A percentile compares a stretch with the other conserved stretches of the same genome.
These are phyloP conservation scores for Micronycteris hirsuta DNA, from an alignment of 2,113 vertebrate species.

Conservation along the genomic window DNA sequence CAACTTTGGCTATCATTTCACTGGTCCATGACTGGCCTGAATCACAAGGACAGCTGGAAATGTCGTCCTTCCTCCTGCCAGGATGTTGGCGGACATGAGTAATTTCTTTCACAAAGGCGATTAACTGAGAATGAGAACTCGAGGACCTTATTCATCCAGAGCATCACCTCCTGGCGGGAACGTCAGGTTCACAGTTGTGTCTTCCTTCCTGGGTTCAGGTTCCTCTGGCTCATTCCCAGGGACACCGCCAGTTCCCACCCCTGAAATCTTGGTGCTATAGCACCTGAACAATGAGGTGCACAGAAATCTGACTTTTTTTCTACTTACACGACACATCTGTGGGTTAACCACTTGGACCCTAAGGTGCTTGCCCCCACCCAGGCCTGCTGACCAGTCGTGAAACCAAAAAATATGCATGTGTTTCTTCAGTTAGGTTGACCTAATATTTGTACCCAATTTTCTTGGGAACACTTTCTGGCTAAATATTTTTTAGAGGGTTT, in stretches of 20 bases:
- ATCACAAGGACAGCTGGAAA: neutral
- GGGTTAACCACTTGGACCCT: neutral
- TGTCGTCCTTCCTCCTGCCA: neutral
- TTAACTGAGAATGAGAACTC: neutral
- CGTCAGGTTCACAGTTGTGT: fast-evolving
- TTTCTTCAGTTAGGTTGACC: neutral
- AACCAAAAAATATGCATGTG: neutral
- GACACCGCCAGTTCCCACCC: neutral
- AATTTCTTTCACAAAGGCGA: neutral
- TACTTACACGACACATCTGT: neutral
- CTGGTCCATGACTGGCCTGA: neutral
- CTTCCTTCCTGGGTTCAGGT: neutral
- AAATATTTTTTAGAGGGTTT: neutral
- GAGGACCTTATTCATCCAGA: neutral
- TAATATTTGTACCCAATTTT: neutral
- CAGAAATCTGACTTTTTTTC: neutral
- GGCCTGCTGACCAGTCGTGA: neutral
- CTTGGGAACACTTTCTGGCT: neutral
- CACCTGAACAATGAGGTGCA: neutral
- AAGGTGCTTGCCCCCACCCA: too few species aligned
- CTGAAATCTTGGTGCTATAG: neutral
- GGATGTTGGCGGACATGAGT: neutral
- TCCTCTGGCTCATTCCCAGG: neutral
- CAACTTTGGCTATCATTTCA: neutral
- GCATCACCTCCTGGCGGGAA: neutral